Base-by-base conservation (phyloP, 1,140 invertebrate species). In the Camponotus pennsylvanicus region DNA sequence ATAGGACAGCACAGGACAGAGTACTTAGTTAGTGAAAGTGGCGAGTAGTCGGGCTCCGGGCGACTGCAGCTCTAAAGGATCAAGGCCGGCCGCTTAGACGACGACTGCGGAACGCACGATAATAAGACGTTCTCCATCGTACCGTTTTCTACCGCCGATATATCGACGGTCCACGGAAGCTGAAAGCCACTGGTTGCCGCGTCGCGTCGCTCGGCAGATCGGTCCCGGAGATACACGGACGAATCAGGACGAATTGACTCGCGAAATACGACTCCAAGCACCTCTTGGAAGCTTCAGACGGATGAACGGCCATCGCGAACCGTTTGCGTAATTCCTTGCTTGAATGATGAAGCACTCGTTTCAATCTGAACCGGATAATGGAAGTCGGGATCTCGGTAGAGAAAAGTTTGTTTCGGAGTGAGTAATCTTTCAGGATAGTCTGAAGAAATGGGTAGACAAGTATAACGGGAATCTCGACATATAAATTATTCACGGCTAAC, bases 41-140 rank as follows among this genome's bases (percentile, higher is more conserved):
- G 90, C 86, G 87, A 89, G 86, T 89, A 86, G 85, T 70, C 69
- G 90, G 67, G 85, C 91, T 92, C 78, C 87, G 82, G 90, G 88
- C 92, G 92, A 93, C 90, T 93, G 90, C 90, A 94, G 92, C 93
- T 92, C 92, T 91, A 94, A 75, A 93, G 93, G 93, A 94, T 94
- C 93, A 94, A 94, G 93, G 93, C 93, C 93, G 93, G 90, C 89
- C 86, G 89, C 90, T 93, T 93, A 90, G 86, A 59, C 77, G 85
- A 86, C 73, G 70, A 88, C 76, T 66, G 27, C 67, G 71, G 89
- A 84, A 88, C 86, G 89, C 86, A 76, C 66, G 63, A 87, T 87
- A 87, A 79, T 85, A 80, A 90, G 89, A 88, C 86, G 71, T 55
- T 83, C 73, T 90, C 79, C 76, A 78, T 64, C 73, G 49, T 37